Base-by-base conservation (phyloP, 1,140 invertebrate genomes). In the Metaphire vulgaris region DNA sequence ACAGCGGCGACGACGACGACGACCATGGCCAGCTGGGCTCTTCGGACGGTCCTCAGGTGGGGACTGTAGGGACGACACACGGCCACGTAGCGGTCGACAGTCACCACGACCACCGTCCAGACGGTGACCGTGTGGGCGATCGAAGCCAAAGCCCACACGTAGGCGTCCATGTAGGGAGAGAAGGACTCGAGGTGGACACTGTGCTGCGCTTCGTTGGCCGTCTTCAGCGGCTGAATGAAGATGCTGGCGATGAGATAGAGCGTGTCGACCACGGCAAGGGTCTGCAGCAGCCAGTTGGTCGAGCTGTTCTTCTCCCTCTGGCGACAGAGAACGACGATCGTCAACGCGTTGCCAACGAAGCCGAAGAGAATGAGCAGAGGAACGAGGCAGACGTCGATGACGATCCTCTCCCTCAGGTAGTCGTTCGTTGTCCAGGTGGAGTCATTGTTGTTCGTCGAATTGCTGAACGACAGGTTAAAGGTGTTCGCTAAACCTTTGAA, bases 41-140 rank as follows among this genome's bases (percentile, higher is more conserved):
- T 21, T 30, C 70, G 28, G 14, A 76, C 26, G 28, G 67, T 76
- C 26, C 75, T 31, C 21, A 76, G 71, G 31, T 12, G 67, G 32
- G 29, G 75, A 33, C 6, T 78, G 67, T 21, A 77, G 71, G 78
- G 79, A 16, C 70, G 78, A 64, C 79, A 80, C 0, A 80, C 78
- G 16, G 70, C 79, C 74, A 80, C 81, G 79, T 82, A 85, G 2
- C 84, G 72, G 75, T 85, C 84, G 34, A 79, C 77, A 0, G 84
- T 84, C 71, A 85, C 84, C 28, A 81, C 79, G 0, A 83, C 84
- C 2, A 85, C 78, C 41, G 84, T 67, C 83, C 83, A 85, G 6
- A 82, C 81, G 0, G 83, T 84, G 30, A 84, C 34, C 74, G 75
- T 76, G 68, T 76, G 75, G 29, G 34, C 75, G 15, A 76, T 76